Evolutionary conservation across 2,888 invertebrate species (phyloP).

Genomic region (Apamea crenata): DNA sequence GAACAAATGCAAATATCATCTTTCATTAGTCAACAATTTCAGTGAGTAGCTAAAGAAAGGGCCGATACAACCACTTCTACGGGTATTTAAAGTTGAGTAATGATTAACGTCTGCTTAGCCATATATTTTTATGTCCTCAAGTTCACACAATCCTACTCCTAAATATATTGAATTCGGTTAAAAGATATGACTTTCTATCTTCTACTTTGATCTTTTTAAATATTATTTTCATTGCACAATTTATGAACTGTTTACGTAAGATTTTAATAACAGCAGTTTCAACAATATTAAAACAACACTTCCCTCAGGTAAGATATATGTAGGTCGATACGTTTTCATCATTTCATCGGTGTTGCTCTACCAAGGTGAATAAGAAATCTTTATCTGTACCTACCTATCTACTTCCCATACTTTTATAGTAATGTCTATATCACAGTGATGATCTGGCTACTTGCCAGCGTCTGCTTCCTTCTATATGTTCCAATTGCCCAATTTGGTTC

Average conservation of each 20-base stretch:
- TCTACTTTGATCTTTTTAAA: background rate
- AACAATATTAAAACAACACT: background rate
- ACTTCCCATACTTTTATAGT: slow-evolving; percentile 40
- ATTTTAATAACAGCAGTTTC: background rate
- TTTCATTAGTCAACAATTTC: background rate
- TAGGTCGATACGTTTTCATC: slow-evolving; percentile 2
- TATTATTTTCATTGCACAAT: background rate
- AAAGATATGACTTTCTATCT: too few species aligned
- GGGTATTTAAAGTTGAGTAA: background rate
- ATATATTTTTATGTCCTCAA: background rate
- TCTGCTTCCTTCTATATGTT: slow-evolving; percentile 39
- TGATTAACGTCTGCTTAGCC: background rate
- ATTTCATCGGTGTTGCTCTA: slow-evolving; percentile 5
- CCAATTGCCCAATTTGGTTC: slow-evolving; percentile 54
- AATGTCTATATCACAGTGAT: slow-evolving; percentile 48
- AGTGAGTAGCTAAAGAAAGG: background rate
- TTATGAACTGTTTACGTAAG: background rate
- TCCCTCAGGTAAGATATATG: slow-evolving; percentile 2
- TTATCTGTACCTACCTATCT: slow-evolving; percentile 24
- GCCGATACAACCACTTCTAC: background rate
- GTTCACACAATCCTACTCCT: background rate
- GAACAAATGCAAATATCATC: slow-evolving; percentile 33
- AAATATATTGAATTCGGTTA: background rate
- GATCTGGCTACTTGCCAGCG: slow-evolving; percentile 50
- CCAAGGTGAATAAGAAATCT: slow-evolving; percentile 28